These are phyloP conservation scores for Drosophila bocqueti DNA, from an alignment of 1,140 invertebrate genomes.

Conservation along the genomic window DNA sequence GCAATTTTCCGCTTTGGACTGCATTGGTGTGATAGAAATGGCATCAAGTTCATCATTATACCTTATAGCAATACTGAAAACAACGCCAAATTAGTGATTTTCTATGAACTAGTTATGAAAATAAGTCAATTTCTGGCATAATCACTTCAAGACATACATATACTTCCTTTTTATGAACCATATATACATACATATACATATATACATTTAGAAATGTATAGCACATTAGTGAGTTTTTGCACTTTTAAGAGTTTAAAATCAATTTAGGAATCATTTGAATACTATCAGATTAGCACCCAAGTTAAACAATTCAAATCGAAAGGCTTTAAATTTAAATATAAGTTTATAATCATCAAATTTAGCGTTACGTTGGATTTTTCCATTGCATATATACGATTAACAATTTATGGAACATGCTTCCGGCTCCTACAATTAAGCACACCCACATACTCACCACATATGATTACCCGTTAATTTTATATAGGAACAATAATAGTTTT, in stretches of 20 bases:
- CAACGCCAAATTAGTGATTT: conserved; percentile 81
- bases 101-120: conserved; percentile 60
- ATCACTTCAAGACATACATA: conserved; percentile 62
- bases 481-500: conserved; percentile 60
- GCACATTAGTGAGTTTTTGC: conserved; percentile 54
- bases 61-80: conserved; percentile 71
- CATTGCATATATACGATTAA: conserved; percentile 44
- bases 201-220: conserved; percentile 48
- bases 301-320: conserved; percentile 57
- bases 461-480: conserved; percentile 32
- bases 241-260: conserved; percentile 57
- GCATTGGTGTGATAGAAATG: conserved; percentile 68
- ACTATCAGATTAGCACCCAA: conserved; percentile 58
- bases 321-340: conserved; percentile 76
- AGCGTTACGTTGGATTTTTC: conserved; percentile 60
- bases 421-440: conserved; percentile 38
- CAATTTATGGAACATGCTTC: conserved; percentile 53
- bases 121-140: conserved; percentile 79
- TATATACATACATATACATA: conserved; percentile 29
- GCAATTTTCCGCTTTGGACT: conserved; percentile 69
- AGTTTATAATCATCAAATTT: conserved; percentile 49
- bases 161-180: conserved; percentile 72
- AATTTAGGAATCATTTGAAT: conserved; percentile 30
- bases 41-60: conserved; percentile 64
- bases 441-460: conserved; percentile 45